These are phyloP conservation scores for Netelia inedita DNA, from an alignment of 2,888 invertebrate genomes.

Conservation along the genomic window DNA sequence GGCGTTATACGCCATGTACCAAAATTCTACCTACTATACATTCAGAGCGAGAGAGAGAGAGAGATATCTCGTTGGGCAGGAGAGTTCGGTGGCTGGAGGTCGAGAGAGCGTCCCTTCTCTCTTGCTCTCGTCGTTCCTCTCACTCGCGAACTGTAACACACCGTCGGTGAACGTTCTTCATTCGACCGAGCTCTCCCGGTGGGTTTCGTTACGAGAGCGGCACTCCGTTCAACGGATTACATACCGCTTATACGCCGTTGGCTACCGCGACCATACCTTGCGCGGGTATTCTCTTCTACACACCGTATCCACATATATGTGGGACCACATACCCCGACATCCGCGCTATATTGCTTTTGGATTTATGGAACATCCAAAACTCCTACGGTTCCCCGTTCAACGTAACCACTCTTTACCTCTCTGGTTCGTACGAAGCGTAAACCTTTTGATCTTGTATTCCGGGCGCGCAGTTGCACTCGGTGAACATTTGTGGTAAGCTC, in stretches of 20 bases:
- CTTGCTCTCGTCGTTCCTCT: conserved; percentile 55
- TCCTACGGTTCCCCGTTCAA: conserved; percentile 30
- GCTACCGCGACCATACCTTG: conserved; percentile 33
- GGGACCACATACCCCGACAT: conserved; percentile 47
- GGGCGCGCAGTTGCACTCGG: not conserved
- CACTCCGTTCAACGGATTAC: conserved; percentile 73
- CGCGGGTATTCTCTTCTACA: conserved; percentile 13
- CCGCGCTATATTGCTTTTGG: conserved; percentile 65
- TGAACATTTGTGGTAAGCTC: not conserved
- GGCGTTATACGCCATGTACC: conserved; percentile 81
- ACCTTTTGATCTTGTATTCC: conserved; percentile 27
- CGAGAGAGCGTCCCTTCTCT: conserved; percentile 36
- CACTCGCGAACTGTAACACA: conserved; percentile 70
- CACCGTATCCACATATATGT: not conserved
- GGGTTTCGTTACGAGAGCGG: conserved; percentile 71
- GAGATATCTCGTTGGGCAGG: conserved; percentile 26
- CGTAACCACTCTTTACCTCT: conserved; percentile 32
- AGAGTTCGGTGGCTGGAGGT: conserved; percentile 49
- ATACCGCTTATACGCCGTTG: conserved; percentile 61
- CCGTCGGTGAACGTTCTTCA: conserved; percentile 72
- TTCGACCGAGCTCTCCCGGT: conserved; percentile 67
- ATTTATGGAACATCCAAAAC: conserved; percentile 67
- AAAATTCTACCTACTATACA: conserved; percentile 76
- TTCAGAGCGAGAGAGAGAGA: conserved; percentile 51
- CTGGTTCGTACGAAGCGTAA: not conserved